Percentiles rank a stretch among this genome's conserved stretches.
Evolutionary conservation across 2,888 invertebrate species (phyloP).

Genomic region (Trichopria drosophilae): DNA sequence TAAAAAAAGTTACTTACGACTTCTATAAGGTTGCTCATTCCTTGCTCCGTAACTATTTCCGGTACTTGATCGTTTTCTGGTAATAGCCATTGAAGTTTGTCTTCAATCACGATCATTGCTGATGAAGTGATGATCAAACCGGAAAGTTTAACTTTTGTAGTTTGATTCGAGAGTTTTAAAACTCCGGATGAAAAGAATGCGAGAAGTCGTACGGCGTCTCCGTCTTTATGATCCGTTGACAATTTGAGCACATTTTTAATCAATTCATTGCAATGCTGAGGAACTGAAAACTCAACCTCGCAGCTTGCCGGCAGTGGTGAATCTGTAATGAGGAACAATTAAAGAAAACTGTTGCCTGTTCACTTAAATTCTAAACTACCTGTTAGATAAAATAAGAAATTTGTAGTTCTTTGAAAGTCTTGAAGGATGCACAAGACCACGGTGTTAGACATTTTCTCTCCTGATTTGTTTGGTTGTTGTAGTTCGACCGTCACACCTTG

Average conservation of each 20-base stretch:
- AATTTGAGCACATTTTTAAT: conserved; percentile 46
- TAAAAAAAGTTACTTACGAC: conserved; percentile 53
- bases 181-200: conserved; percentile 58
- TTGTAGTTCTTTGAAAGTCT: conserved; percentile 62
- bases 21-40: conserved; percentile 63
- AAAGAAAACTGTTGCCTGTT: not conserved
- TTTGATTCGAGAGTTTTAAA: conserved; percentile 48
- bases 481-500: conserved; percentile 61
- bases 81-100: conserved; percentile 60
- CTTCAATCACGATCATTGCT: conserved; percentile 58
- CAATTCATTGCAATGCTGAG: conserved; percentile 47
- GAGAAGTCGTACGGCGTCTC: conserved; percentile 53
- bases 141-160: conserved; percentile 41
- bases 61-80: conserved; percentile 46
- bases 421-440: conserved; percentile 58
- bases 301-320: conserved; percentile 58
- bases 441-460: conserved; percentile 46
- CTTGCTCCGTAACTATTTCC: conserved; percentile 56
- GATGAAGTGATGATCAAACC: conserved; percentile 51
- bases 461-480: conserved; percentile 54
- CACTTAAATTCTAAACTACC: conserved; percentile 45
- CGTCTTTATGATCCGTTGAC: conserved; percentile 50
- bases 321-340: conserved; percentile 44
- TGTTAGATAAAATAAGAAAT: conserved; percentile 60
- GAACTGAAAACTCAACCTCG: conserved; percentile 54